phyloP scores from a whole-genome alignment of 2,888 invertebrate species.

The Xiphydria camelus region DNA sequence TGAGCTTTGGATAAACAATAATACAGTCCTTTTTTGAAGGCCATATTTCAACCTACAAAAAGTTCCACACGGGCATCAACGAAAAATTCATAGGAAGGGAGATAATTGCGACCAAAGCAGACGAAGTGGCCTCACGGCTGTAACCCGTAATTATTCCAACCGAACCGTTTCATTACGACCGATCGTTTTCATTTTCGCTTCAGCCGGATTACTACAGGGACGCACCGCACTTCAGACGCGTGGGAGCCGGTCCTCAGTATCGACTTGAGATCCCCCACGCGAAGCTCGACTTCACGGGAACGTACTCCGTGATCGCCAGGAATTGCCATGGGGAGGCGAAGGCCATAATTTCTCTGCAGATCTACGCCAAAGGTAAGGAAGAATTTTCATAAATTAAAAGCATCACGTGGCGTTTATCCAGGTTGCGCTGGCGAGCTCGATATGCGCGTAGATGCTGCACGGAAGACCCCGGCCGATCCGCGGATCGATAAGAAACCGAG shows the following conservation, averaged over 20 bases:
- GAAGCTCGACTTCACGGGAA: slow-evolving; percentile 83
- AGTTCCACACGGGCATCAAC: too few species aligned
- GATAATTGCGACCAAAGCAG: too few species aligned
- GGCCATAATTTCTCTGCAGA: slow-evolving; percentile 85
- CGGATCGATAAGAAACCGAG: neutral
- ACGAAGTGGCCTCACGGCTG: too few species aligned
- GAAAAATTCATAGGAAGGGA: too few species aligned
- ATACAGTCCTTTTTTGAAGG: too few species aligned
- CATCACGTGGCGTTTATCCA: too few species aligned
- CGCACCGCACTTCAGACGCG: slow-evolving; percentile 77
- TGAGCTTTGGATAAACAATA: too few species aligned
- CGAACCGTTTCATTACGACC: too few species aligned
- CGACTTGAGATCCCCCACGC: slow-evolving; percentile 84
- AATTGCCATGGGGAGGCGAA: slow-evolving; percentile 84
- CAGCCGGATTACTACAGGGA: slow-evolving; percentile 88
- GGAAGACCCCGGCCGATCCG: neutral
- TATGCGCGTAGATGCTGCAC: neutral
- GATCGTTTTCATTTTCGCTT: too few species aligned
- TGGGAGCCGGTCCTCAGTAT: slow-evolving; percentile 79
- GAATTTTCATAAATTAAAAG: neutral
- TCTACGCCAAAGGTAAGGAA: slow-evolving; percentile 75
- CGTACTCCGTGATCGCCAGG: slow-evolving; percentile 81
- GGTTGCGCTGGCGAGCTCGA: too few species aligned
- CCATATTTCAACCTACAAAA: too few species aligned
- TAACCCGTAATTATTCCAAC: too few species aligned